A percentile compares a stretch with the other conserved stretches of the same genome.
Evolutionary conservation across 1,140 invertebrate species (phyloP).

Genomic region (Orius insidiosus): DNA sequence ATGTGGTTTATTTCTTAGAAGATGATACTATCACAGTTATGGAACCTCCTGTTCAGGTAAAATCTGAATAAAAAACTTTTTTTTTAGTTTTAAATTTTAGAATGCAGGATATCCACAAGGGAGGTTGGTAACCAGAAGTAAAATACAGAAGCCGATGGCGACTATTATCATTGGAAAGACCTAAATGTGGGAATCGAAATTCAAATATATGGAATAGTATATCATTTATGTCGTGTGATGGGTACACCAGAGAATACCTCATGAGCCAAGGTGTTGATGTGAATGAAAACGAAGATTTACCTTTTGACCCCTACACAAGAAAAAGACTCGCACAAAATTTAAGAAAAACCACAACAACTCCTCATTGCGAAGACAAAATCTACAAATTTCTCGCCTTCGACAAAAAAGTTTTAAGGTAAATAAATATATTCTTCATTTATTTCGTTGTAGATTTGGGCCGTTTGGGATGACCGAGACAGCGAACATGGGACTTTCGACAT

Average conservation of each 20-base stretch:
- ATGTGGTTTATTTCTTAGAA: conserved; percentile 71
- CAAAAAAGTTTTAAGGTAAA: conserved; percentile 45
- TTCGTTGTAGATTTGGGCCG: conserved; percentile 41
- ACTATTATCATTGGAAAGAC: conserved; percentile 68
- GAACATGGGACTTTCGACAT: conserved; percentile 40
- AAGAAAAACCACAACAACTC: conserved; percentile 19
- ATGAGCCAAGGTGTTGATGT: conserved; percentile 65
- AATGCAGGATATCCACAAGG: conserved; percentile 63
- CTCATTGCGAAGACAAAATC: conserved; percentile 32
- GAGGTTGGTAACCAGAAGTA: conserved; percentile 51
- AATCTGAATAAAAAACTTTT: neutral
- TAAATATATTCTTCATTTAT: conserved; percentile 3
- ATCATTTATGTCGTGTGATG: conserved; percentile 60
- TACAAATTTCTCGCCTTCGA: conserved; percentile 51
- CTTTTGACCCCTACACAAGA: conserved; percentile 48
- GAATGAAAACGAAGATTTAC: conserved; percentile 46
- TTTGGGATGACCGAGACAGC: conserved; percentile 54
- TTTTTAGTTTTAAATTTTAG: conserved; percentile 22
- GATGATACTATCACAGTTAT: conserved; percentile 69
- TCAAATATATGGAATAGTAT: conserved; percentile 58
- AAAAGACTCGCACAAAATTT: conserved; percentile 12
- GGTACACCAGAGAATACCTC: conserved; percentile 50
- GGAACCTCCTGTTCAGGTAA: conserved; percentile 45
- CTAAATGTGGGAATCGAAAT: conserved; percentile 61
- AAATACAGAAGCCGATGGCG: conserved; percentile 54